A percentile compares a stretch with the other conserved stretches of the same genome.
These are phyloP conservation scores for Sarcophaga bullata DNA, from an alignment of 1,140 invertebrate genomes.

Conservation along the genomic window DNA sequence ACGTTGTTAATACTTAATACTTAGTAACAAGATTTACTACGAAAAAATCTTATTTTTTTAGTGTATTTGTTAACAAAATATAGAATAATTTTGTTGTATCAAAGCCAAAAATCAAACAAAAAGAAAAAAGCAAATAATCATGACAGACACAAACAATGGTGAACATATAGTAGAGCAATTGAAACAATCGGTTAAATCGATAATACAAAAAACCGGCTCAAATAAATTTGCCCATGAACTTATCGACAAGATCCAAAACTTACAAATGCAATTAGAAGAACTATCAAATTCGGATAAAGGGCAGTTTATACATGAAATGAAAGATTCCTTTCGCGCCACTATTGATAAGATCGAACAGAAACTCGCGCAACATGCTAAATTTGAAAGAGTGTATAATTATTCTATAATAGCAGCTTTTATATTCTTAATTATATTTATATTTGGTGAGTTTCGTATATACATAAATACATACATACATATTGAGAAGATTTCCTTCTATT, in stretches of 20 bases:
- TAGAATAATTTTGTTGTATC: no score
- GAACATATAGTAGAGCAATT: conserved; percentile 53
- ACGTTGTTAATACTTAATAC: no score
- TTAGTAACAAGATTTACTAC: no score
- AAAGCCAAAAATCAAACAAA: neutral
- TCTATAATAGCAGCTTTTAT: conserved; percentile 56
- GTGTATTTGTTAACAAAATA: no score
- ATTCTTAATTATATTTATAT: conserved; percentile 56
- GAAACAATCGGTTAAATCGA: conserved; percentile 53
- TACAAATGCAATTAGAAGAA: conserved; percentile 54
- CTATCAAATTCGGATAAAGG: conserved; percentile 52
- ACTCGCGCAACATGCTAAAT: conserved; percentile 52
- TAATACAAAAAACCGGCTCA: conserved; percentile 56
- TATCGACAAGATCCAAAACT: conserved; percentile 49
- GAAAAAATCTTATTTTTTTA: no score
- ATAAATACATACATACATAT: neutral
- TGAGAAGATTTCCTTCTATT: no score
- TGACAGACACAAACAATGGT: conserved; percentile 27
- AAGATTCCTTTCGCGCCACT: conserved; percentile 53
- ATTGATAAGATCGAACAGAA: conserved; percentile 54
- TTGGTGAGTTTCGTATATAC: conserved; percentile 51
- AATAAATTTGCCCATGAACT: conserved; percentile 58
- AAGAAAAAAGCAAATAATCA: neutral
- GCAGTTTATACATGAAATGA: conserved; percentile 56
- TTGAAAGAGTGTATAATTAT: conserved; percentile 55